Base-by-base conservation (phyloP, 2,113 vertebrate genomes). In the Rhinichthys klamathensis region DNA sequence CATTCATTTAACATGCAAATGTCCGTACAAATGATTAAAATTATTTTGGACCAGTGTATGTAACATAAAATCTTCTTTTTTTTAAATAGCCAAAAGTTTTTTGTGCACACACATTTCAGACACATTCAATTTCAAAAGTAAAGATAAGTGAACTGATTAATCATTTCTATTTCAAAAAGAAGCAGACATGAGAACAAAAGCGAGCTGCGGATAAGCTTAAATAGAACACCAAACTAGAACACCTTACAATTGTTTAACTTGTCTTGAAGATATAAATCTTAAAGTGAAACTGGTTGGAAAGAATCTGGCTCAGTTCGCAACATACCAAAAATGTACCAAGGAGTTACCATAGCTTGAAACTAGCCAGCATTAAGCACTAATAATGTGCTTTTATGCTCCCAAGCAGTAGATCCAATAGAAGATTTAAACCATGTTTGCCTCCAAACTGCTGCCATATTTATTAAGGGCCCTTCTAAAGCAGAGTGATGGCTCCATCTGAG, bases 391-490 rank as follows among this genome's bases (percentile, higher is more conserved):
- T 41, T n/a, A 60, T 23, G 30, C 76, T 41, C 12, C 23, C 58
- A 41, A 60, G 30, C 75, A 78, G 54, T 12, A 60, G 54, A 60
- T 60, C 16, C 54, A 78, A 78, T 7, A 58, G 27, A n/a, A 60
- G 32, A 60, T 60, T 78, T n/a, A n/a, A 58, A 78, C 32, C 54
- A 41, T 15, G 12, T 41, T 70, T 41, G 21, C 44, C 21, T 87
- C 78, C 60, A 72, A 27, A 84, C 25, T n/a, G 38, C 60, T 69
- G 61, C 63, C 74, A 77, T 51, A 35, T 83, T 60, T 78, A 83
- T 78, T 79, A 78, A 83, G n/a, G 25, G n/a, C 21, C 44, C 25
- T 73, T 72, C 70, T 83, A 61, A 12, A 54, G 3, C 25, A 25
- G 49, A 73, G 46, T 56, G 65, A 78, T 56, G 46, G 23, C 38